Percentiles rank a stretch among this genome's conserved stretches.
Evolutionary conservation across 1,140 invertebrate genomes (phyloP).

Genomic region (Rhyacophila brunnea): DNA sequence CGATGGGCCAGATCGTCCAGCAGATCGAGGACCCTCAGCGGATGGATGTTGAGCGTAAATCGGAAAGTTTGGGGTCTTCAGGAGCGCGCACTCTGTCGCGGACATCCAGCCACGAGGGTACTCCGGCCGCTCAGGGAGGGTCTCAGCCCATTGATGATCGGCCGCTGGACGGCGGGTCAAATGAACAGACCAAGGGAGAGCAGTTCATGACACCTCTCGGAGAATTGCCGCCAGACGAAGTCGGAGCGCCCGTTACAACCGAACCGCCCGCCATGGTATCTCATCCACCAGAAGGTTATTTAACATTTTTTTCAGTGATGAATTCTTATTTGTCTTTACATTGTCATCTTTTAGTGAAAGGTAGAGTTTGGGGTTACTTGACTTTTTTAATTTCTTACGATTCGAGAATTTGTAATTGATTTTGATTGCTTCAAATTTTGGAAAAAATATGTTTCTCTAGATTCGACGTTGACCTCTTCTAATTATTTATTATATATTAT

Average conservation of each 20-base stretch:
- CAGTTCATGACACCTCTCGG: constrained; percentile 31
- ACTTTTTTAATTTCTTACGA: too few relatives aligned
- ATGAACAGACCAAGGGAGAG: constrained; percentile 38
- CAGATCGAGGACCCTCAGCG: neutral
- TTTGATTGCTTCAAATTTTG: too few relatives aligned
- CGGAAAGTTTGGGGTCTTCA: constrained; percentile 27
- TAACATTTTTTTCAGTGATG: too few relatives aligned
- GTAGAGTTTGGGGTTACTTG: too few relatives aligned
- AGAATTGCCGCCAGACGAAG: constrained; percentile 30
- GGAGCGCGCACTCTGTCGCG: constrained; percentile 25
- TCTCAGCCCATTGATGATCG: constrained; percentile 39
- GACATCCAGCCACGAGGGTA: constrained; percentile 54
- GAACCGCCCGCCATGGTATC: neutral
- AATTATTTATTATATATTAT: too few relatives aligned
- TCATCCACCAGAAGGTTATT: too few relatives aligned
- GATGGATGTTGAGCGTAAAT: constrained; percentile 1
- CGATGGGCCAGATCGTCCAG: constrained; percentile 7
- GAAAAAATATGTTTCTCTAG: too few relatives aligned
- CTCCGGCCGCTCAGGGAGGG: constrained; percentile 50
- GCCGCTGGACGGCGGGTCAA: constrained; percentile 39
- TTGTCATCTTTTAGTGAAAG: too few relatives aligned
- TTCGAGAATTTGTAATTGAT: too few relatives aligned
- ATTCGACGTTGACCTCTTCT: too few relatives aligned
- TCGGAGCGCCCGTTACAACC: neutral
- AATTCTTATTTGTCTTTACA: too few relatives aligned